Conservation (phyloP, 2,888 invertebrate species). For the Germaria angustata region DNA sequence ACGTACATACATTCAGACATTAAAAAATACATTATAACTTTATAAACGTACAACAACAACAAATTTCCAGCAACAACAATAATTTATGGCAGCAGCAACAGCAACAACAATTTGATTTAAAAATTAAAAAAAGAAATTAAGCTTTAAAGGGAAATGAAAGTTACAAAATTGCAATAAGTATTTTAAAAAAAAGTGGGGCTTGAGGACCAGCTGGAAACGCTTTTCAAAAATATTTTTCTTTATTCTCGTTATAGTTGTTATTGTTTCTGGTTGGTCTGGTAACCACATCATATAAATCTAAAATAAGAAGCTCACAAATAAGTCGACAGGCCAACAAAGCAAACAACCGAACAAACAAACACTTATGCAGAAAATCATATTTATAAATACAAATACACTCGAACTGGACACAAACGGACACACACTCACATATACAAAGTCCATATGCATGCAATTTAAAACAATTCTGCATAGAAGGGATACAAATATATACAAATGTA, state of each 20-base stretch:
- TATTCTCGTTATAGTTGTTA: constrained; percentile 14
- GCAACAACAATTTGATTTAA: neutral
- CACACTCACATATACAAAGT: neutral
- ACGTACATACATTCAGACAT: neutral
- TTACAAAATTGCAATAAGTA: neutral
- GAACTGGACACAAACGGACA: neutral
- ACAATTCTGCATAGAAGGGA: constrained; percentile 21
- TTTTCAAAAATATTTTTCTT: neutral
- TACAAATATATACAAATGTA: neutral
- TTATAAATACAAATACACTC: constrained; percentile 26
- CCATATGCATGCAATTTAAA: neutral
- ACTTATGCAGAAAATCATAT: constrained; percentile 50
- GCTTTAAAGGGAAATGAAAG: neutral
- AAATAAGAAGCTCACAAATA: constrained; percentile 66
- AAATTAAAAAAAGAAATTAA: constrained; percentile 6
- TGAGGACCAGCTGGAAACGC: constrained; percentile 25
- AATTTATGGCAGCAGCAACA: constrained; percentile 19
- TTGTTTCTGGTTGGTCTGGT: constrained; percentile 34
- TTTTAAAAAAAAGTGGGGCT: neutral
- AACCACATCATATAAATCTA: constrained; percentile 66
- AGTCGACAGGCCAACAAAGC: constrained; percentile 58
- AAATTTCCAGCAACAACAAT: neutral
- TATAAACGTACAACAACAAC: constrained; percentile 23
- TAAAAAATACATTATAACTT: neutral
- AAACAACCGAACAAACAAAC: constrained; percentile 25